Evolutionary conservation across 2,797 vertebrate species (phyloP).

Genomic region (Nasua narica): DNA sequence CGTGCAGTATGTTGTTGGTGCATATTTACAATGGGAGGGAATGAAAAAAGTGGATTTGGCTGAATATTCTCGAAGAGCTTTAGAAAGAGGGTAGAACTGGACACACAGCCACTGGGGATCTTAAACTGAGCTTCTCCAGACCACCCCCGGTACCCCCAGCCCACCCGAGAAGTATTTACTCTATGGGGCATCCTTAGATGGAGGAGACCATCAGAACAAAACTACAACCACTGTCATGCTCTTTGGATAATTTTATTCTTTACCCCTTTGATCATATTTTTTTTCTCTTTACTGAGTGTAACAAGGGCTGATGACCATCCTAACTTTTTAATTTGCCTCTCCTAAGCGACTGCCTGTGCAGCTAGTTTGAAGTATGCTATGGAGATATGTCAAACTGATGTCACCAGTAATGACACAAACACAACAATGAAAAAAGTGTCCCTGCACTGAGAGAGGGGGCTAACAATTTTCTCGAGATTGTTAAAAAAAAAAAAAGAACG

Average conservation of each 20-base stretch:
- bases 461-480: not conserved
- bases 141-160: not conserved
- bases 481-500: not conserved
- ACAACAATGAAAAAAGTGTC: not conserved
- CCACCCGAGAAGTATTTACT: not conserved
- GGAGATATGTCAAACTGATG: not conserved
- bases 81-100: not conserved
- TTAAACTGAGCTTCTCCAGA: not conserved
- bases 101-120: not conserved
- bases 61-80: not conserved
- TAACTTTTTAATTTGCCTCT: not conserved
- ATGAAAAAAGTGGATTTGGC: not conserved
- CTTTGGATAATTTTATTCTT: not conserved
- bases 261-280: not conserved
- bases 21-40: not conserved
- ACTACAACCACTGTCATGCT: not conserved
- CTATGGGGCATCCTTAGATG: not conserved
- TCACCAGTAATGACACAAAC: not conserved
- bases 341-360: not conserved
- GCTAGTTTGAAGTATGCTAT: not conserved
- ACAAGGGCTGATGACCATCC: not conserved
- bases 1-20: not conserved
- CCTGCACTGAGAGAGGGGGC: not conserved
- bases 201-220: not conserved
- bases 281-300: not conserved